Conservation (phyloP, 2,113 vertebrate species). For the Athene noctua region DNA sequence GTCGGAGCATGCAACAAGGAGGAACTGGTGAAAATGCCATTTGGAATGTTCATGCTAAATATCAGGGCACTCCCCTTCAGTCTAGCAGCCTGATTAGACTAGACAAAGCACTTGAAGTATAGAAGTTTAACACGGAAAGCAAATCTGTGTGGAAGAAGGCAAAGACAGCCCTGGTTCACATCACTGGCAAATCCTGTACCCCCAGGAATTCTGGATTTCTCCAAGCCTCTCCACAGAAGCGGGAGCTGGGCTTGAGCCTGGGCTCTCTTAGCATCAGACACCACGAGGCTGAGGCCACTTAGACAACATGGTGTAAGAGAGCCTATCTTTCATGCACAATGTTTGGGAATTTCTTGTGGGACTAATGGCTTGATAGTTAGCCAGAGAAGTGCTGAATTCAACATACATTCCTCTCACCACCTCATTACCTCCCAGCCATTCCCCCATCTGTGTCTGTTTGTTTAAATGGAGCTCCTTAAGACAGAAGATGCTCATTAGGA, state of each 20-base stretch:
- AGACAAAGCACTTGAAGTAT: neutral
- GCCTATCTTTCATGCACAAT: neutral
- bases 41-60: neutral
- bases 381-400: constrained; percentile 7
- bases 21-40: neutral
- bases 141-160: neutral
- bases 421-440: constrained; percentile 11
- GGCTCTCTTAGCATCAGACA: neutral
- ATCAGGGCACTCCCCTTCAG: neutral
- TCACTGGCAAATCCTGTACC: neutral
- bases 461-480: neutral
- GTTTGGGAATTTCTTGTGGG: neutral
- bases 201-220: neutral
- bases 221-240: neutral
- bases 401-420: constrained; percentile 27
- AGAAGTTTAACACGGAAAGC: neutral
- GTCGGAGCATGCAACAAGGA: fast-evolving
- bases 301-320: neutral
- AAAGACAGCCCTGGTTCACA: neutral
- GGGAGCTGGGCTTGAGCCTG: neutral
- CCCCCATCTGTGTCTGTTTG: neutral
- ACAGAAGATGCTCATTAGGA: constrained; percentile 14
- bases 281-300: neutral
- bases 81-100: neutral
- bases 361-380: neutral